phyloP scores from a whole-genome alignment of 1,140 invertebrate genomes.

The Campoletis sonorensis region DNA sequence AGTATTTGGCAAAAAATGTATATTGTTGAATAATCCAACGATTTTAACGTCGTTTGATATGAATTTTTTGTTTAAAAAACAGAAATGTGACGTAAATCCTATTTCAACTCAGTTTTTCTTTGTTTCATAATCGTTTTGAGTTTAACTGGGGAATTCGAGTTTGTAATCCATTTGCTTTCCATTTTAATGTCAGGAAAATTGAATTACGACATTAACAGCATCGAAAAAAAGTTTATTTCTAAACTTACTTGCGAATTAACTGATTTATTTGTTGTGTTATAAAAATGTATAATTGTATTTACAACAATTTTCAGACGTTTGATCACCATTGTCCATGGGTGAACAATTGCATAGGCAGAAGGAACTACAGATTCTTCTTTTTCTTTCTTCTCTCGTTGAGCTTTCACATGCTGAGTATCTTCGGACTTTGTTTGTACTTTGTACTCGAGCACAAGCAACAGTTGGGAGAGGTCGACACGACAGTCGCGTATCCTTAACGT shows the following conservation, averaged over 20 bases:
- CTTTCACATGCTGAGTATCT: conserved; percentile 98
- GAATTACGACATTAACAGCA: no score
- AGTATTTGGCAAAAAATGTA: not conserved
- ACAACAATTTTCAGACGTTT: conserved; percentile 94
- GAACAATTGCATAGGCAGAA: conserved; percentile 99
- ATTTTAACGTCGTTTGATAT: not conserved
- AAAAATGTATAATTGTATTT: conserved; percentile 18
- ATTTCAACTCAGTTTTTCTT: no score
- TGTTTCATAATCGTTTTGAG: no score
- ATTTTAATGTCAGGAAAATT: no score
- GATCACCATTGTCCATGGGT: conserved; percentile 99
- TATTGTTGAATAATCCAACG: not conserved
- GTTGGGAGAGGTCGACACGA: conserved; percentile 87
- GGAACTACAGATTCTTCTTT: conserved; percentile 99
- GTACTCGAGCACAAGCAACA: conserved; percentile 91
- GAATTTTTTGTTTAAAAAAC: conserved; percentile 3
- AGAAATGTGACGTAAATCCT: not conserved
- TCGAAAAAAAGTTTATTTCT: no score
- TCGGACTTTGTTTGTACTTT: conserved; percentile 93
- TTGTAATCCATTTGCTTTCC: no score
- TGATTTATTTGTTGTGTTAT: not conserved
- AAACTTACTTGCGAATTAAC: no score
- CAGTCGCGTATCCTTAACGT: conserved; percentile 92
- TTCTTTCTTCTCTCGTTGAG: conserved; percentile 97
- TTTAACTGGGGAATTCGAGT: no score